phyloP scores from a whole-genome alignment of 2,888 invertebrate species.

The Peribatodes rhomboidaria region DNA sequence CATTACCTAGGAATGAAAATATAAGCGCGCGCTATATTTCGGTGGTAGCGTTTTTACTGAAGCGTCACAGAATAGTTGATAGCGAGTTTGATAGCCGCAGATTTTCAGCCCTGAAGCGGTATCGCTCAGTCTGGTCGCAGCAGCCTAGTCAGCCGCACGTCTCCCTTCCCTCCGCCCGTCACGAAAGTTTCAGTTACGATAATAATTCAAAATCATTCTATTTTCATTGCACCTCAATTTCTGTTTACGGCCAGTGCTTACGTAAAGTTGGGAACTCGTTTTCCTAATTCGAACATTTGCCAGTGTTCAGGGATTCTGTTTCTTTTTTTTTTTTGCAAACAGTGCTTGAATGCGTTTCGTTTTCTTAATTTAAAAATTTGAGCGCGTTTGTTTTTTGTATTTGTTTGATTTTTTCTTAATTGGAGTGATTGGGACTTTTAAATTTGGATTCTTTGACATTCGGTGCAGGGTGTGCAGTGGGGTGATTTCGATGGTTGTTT shows the following conservation, averaged over 20 bases:
- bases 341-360: background rate
- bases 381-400: background rate
- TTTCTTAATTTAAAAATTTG: background rate
- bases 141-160: slow-evolving; percentile 54
- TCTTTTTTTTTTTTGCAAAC: slow-evolving; percentile 1
- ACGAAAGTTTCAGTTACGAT: slow-evolving; percentile 54
- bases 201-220: background rate
- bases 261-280: background rate
- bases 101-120: slow-evolving; percentile 53
- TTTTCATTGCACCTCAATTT: background rate
- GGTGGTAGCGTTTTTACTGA: background rate
- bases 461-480: slow-evolving; percentile 33
- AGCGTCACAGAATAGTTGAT: background rate
- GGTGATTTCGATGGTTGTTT: slow-evolving; percentile 55
- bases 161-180: slow-evolving; percentile 27
- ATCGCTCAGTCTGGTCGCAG: slow-evolving; percentile 65
- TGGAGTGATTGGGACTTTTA: background rate
- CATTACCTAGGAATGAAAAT: background rate
- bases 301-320: background rate
- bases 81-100: slow-evolving; percentile 35
- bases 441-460: slow-evolving; percentile 10
- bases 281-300: background rate
- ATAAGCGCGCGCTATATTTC: background rate
- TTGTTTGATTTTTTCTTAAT: background rate
- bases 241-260: slow-evolving; percentile 12